These are phyloP conservation scores for Drosophila picticornis DNA, from an alignment of 2,888 invertebrate species.

Conservation along the genomic window DNA sequence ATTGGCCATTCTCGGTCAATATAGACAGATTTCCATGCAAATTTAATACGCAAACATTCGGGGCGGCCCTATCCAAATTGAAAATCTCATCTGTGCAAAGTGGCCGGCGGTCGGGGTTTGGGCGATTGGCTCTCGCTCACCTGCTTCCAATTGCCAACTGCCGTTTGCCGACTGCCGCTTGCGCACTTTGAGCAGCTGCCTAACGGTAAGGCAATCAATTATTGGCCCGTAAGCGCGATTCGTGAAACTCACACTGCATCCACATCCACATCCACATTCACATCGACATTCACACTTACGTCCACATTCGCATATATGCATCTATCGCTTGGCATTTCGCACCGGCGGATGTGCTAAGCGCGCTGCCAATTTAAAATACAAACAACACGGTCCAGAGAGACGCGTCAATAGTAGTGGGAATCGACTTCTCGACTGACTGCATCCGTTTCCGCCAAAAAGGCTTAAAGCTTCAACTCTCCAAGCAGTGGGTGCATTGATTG, in stretches of 20 bases:
- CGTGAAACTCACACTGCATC: conserved; percentile 30
- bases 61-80: conserved; percentile 83
- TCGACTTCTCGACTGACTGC: conserved; percentile 62
- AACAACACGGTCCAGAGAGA: conserved; percentile 69
- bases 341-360: conserved; percentile 78
- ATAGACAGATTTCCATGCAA: conserved; percentile 85
- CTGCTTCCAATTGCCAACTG: conserved; percentile 36
- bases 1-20: conserved; percentile 84
- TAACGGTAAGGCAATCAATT: conserved; percentile 82
- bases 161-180: conserved; percentile 26
- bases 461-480: conserved; percentile 4
- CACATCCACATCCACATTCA: conserved; percentile 20
- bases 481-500: conserved; percentile 13
- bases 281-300: conserved; percentile 15
- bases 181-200: conserved; percentile 76
- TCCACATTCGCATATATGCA: conserved; percentile 5
- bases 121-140: conserved; percentile 30
- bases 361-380: conserved; percentile 80
- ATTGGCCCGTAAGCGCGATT: conserved; percentile 69
- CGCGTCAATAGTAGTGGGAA: conserved; percentile 40
- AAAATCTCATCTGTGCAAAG: conserved; percentile 84
- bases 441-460: conserved; percentile 72
- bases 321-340: conserved; percentile 23
- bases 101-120: conserved; percentile 46
- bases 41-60: conserved; percentile 85